Evolutionary conservation across 1,140 invertebrate genomes (phyloP), one percentile per base, ranked within the genome.

Genomic region (Conus ventricosus): DNA sequence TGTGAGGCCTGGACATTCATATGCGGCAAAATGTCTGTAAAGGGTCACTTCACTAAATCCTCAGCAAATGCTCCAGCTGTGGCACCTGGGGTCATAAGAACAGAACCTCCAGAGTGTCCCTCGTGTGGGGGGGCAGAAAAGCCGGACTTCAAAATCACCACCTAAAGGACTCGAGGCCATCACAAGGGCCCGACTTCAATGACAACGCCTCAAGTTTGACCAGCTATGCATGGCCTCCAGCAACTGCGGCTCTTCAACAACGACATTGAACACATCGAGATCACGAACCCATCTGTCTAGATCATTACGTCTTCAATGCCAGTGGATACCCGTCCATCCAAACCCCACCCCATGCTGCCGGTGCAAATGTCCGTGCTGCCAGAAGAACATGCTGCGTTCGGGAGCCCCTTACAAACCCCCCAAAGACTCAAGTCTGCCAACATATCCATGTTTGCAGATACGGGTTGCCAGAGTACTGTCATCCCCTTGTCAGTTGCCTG

Each of bases 1-100:
- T n/a, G n/a, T n/a, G n/a, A n/a, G n/a, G n/a, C 89, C 25, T 90
- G 89, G 87, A 85, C 87, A 55, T 90, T 82, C 53, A 90, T 55
- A 75, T 90, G 84, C 84, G 89, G 84, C 13, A 90, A 90, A 82
- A 88, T 87, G 57, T 57, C 55, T 60, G 89, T 87, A 27, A 89
- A 88, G 53, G 89, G 89, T 27, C 85, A 89, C 71, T 89, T 51
- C 39, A 88, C 81, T 11, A 55, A 57, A 10, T 88, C 51, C 5
- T 87, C 54, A 89, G 85, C 81, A 89, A 89, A 63, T 89, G 89
- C 63, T 57, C 81, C 5, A 78, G 63, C 7, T 87, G 89, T 75
- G 71, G 88, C 80, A 82, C n/a, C 80, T 82, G 80, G 80, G 80
- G 80, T 27, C 80, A 82, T 82, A 82, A 39, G 80, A 39, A 82